Base-by-base conservation (phyloP, 2,113 vertebrate species). In the Atractosteus spatula region DNA sequence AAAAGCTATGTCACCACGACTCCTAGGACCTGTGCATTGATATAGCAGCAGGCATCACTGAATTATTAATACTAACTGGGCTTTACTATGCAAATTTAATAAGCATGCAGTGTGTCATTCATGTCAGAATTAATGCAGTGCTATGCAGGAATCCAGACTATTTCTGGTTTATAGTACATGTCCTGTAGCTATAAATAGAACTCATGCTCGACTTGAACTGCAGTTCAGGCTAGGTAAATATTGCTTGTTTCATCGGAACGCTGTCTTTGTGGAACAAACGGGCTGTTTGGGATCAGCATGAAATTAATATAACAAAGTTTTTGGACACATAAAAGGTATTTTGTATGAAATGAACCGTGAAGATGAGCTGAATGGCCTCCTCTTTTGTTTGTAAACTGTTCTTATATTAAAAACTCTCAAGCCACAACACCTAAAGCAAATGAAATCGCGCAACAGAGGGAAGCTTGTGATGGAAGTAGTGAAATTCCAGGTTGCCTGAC, bases 141-240 rank as follows among this genome's bases (percentile, higher is more conserved):
- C 75, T 56, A 70, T 67, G 57, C 64, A 76, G 70, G 62, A 64
- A 71, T 16, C 11, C 51, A 42, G 70, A 56, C 45, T 65, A 54
- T 68, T 72, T 72, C 66, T 72, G 66, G 66, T 72, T 74, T 63
- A 68, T 14, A 51, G 43, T 43, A 41, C 44, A n/a, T 43, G 42
- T 68, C 11, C 44, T 41, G 3, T 10, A 7, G 55, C 71, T 77
- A 77, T 66, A 61, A 73, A 77, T 73, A 70, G 67, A 44, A n/a
- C 67, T 69, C 16, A 56, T 47, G 57, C 45, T 43, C 42, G 67
- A 69, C 8, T 69, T 61, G 43, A 61, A 43, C 61, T 29, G 17
- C 45, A 41, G 68, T 70, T 70, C 71, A 67, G 62, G 44, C 54
- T 51, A 59, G 55, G 54, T 62, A 51, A 72, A 65, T 11, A 4